A percentile compares a stretch with the other conserved stretches of the same genome.
These are phyloP conservation scores for Lithophane socia DNA, from an alignment of 2,888 invertebrate species.

Conservation along the genomic window DNA sequence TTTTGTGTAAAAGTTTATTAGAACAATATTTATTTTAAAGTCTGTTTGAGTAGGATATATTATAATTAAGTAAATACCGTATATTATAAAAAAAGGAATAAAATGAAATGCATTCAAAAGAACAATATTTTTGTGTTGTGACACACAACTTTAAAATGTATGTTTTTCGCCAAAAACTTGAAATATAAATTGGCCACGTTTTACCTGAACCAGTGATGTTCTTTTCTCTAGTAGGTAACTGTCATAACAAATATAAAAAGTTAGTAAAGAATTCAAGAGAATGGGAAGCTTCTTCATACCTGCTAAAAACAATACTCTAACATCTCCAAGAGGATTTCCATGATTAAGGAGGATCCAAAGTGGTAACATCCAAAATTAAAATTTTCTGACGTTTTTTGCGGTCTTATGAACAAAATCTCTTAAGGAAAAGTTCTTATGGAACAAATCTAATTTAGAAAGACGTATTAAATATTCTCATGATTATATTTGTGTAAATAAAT, in stretches of 20 bases:
- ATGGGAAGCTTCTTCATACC: not conserved
- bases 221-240: not conserved
- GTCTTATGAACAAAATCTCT: too few relatives aligned
- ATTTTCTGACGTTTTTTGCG: too few relatives aligned
- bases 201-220: not conserved
- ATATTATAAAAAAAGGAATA: too few relatives aligned
- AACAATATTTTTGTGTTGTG: not conserved
- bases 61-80: too few relatives aligned
- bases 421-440: too few relatives aligned
- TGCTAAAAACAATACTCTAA: not conserved
- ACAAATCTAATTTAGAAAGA: too few relatives aligned
- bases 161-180: not conserved
- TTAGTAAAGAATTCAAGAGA: not conserved
- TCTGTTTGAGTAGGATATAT: too few relatives aligned
- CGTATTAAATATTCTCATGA: too few relatives aligned
- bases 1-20: conserved; percentile 9
- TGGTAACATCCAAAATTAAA: too few relatives aligned
- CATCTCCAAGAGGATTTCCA: not conserved
- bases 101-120: too few relatives aligned
- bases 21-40: not conserved
- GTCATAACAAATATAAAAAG: not conserved
- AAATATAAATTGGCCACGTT: not conserved
- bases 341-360: not conserved
- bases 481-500: too few relatives aligned
- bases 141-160: not conserved